Percentiles rank a stretch among this genome's conserved stretches.
Evolutionary conservation across 2,113 vertebrate genomes (phyloP).

Genomic region (Morone saxatilis): DNA sequence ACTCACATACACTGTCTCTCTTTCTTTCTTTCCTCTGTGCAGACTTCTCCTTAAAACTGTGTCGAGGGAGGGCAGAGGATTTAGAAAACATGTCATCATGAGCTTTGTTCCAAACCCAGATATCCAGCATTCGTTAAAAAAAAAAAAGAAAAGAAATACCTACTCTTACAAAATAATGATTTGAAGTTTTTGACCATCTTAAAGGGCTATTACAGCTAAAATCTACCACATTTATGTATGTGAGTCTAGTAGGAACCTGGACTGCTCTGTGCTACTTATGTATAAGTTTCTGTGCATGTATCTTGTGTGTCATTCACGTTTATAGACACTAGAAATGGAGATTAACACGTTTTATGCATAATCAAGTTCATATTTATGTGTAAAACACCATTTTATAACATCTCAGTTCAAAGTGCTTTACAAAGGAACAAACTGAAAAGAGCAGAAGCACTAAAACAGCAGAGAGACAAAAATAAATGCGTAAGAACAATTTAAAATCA

Average conservation of each 20-base stretch:
- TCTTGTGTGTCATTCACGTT: too few relatives aligned
- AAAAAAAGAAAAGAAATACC: slow-evolving; percentile 36
- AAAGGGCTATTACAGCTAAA: slow-evolving; percentile 34
- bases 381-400: background rate
- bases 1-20: slow-evolving; percentile 62
- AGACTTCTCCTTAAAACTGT: slow-evolving; percentile 62
- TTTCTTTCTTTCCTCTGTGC: slow-evolving; percentile 42
- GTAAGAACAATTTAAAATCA: too few relatives aligned
- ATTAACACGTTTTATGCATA: too few relatives aligned
- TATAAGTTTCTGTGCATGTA: background rate
- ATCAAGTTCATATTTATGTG: background rate
- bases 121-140: slow-evolving; percentile 4
- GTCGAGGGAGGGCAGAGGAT: slow-evolving; percentile 66
- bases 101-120: slow-evolving; percentile 51
- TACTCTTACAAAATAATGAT: slow-evolving; percentile 56
- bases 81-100: slow-evolving; percentile 68
- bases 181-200: slow-evolving; percentile 21
- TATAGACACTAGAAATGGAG: too few relatives aligned
- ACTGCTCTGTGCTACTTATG: background rate
- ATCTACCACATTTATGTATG: background rate
- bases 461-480: too few relatives aligned
- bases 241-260: background rate
- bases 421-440: background rate
- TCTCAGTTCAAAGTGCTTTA: background rate
- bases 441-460: background rate